phyloP scores from a whole-genome alignment of 2,888 invertebrate genomes.

The Capitulum mitella region DNA sequence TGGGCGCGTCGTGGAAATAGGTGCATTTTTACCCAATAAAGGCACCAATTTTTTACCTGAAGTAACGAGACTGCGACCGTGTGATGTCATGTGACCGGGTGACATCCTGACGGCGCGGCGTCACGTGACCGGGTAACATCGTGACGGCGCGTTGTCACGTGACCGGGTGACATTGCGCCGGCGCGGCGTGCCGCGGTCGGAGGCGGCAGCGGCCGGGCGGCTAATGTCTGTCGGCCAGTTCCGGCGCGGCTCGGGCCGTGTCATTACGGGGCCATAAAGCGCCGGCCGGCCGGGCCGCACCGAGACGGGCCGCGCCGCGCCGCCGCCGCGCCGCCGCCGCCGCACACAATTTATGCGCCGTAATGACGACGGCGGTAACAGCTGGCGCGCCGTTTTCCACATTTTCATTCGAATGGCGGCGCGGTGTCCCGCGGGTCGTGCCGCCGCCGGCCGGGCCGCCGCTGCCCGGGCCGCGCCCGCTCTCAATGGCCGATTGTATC shows the following conservation, averaged over 20 bases:
- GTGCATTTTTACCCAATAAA: too few relatives aligned
- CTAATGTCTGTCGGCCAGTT: background rate
- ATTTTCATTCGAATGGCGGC: background rate
- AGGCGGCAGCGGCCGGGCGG: background rate
- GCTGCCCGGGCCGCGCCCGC: background rate
- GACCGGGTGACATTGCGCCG: too few relatives aligned
- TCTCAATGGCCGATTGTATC: too few relatives aligned
- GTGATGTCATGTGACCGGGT: too few relatives aligned
- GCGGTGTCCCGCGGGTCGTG: background rate
- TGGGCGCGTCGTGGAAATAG: too few relatives aligned
- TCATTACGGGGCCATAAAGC: constrained; percentile 16
- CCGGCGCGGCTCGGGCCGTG: background rate
- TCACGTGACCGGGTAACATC: too few relatives aligned
- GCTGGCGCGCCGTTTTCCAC: constrained; percentile 13
- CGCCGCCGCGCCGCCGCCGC: background rate
- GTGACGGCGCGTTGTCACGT: too few relatives aligned
- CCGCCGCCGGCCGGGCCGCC: background rate
- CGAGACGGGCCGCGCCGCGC: background rate
- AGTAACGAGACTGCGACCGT: too few relatives aligned
- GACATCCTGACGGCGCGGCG: too few relatives aligned
- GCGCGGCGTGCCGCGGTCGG: background rate
- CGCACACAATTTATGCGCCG: background rate
- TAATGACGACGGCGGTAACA: background rate
- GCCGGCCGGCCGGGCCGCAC: background rate
- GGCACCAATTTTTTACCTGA: too few relatives aligned